phyloP scores from a whole-genome alignment of 1,140 invertebrate species.

The Drosophila lacteicornis region DNA sequence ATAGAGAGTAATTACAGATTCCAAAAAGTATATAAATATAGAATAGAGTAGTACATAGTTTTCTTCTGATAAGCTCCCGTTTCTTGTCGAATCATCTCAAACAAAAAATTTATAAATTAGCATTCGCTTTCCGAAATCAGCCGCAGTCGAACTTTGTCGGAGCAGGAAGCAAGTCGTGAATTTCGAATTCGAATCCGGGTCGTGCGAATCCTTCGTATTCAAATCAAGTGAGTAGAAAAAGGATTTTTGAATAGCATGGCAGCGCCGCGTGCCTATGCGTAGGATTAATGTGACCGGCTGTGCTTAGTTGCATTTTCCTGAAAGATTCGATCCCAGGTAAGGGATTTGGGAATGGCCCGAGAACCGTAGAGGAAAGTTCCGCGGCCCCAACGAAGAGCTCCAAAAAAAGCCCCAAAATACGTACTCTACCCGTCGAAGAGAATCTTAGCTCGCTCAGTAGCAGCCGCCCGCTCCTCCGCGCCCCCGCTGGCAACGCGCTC shows the following conservation, averaged over 20 bases:
- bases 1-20: conserved; percentile 20
- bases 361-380: conserved; percentile 38
- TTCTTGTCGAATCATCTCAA: conserved; percentile 57
- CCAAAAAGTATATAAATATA: conserved; percentile 21
- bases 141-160: conserved; percentile 31
- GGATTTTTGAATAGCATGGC: conserved; percentile 39
- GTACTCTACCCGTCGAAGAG: conserved; percentile 4
- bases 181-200: background rate
- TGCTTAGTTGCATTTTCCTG: background rate
- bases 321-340: background rate
- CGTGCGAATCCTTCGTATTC: conserved; percentile 11
- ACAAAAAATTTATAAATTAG: conserved; percentile 59
- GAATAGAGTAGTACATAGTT: conserved; percentile 31
- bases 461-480: conserved; percentile 12
- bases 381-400: conserved; percentile 33
- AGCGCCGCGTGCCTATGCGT: conserved; percentile 16
- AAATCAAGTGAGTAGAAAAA: conserved; percentile 31
- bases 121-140: conserved; percentile 9
- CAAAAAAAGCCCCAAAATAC: conserved; percentile 37
- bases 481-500: background rate
- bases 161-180: conserved; percentile 36
- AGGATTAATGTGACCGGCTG: background rate
- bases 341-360: conserved; percentile 14
- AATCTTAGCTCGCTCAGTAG: conserved; percentile 4
- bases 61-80: conserved; percentile 51